Percentiles rank a stretch among this genome's conserved stretches.
Evolutionary conservation across 2,888 invertebrate genomes (phyloP).

Genomic region (Disparrhopalites patrizii): DNA sequence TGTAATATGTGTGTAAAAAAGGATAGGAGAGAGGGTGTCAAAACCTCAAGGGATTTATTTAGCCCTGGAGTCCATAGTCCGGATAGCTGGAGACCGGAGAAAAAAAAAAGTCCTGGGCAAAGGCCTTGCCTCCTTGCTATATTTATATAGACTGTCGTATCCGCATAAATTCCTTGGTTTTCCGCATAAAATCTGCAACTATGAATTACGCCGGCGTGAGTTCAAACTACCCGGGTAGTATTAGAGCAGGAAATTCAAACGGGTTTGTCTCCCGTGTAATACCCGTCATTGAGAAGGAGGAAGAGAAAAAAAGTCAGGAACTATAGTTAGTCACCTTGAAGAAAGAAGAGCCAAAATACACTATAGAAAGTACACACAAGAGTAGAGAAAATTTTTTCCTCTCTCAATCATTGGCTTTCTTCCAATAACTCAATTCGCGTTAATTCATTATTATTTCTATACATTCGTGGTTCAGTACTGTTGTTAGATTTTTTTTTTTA

Average conservation of each 20-base stretch:
- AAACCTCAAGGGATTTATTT: too few relatives aligned
- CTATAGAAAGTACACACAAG: background rate
- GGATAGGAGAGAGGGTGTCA: too few relatives aligned
- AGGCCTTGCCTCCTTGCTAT: too few relatives aligned
- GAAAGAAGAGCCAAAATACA: background rate
- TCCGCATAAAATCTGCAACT: slow-evolving; percentile 33
- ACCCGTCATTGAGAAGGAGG: too few relatives aligned
- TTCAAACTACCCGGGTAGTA: slow-evolving; percentile 30
- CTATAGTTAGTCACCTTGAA: background rate
- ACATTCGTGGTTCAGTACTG: too few relatives aligned
- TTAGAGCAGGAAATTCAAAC: slow-evolving; percentile 31
- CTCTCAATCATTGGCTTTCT: slow-evolving; percentile 5
- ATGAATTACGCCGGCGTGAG: slow-evolving; percentile 26
- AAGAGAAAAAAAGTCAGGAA: background rate
- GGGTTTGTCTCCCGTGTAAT: background rate
- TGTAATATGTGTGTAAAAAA: too few relatives aligned
- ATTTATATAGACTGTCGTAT: too few relatives aligned
- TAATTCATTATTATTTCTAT: slow-evolving; percentile 1
- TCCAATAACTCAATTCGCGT: slow-evolving; percentile 6
- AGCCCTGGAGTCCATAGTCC: too few relatives aligned
- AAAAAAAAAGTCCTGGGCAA: too few relatives aligned
- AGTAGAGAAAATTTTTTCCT: background rate
- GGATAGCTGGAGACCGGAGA: too few relatives aligned
- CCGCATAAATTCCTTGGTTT: slow-evolving; percentile 9
- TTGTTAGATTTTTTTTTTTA: slow-evolving; percentile 4